Evolutionary conservation across 2,113 vertebrate species (phyloP).

Genomic region (Ploceus nigricollis): DNA sequence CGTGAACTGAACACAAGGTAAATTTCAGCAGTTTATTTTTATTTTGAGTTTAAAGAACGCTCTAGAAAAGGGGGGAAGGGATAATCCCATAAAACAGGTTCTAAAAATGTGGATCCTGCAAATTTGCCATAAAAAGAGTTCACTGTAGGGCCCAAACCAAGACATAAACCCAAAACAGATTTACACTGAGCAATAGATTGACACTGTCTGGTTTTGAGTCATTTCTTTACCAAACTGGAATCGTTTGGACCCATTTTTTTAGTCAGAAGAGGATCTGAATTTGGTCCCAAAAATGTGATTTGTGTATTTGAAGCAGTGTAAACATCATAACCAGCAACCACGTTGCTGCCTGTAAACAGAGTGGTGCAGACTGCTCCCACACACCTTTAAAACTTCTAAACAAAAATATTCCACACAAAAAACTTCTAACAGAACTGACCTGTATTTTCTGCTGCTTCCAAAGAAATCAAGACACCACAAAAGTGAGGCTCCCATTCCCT

Average conservation of each 20-base stretch:
- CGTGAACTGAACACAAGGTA: not conserved
- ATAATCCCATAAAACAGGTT: not conserved
- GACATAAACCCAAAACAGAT: not conserved
- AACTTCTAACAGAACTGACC: not conserved
- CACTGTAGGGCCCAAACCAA: not conserved
- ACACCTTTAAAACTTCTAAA: not conserved
- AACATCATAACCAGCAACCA: not conserved
- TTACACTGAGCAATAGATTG: not conserved
- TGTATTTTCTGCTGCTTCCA: not conserved
- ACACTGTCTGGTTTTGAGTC: not conserved
- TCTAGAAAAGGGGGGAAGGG: not conserved
- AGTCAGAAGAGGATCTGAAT: not conserved
- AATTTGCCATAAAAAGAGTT: not conserved
- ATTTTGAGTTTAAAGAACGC: not conserved
- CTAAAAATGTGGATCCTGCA: not conserved
- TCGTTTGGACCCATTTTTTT: not conserved
- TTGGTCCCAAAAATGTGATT: not conserved
- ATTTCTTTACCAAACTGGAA: not conserved
- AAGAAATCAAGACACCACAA: not conserved
- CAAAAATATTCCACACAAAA: not conserved
- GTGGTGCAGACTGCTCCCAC: not conserved
- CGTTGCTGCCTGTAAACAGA: fast-evolving
- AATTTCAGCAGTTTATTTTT: not conserved
- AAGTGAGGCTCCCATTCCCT: not conserved
- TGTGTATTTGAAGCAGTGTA: not conserved